phyloP scores from a whole-genome alignment of 2,888 invertebrate species.

The Hydrotaea cyrtoneurina region DNA sequence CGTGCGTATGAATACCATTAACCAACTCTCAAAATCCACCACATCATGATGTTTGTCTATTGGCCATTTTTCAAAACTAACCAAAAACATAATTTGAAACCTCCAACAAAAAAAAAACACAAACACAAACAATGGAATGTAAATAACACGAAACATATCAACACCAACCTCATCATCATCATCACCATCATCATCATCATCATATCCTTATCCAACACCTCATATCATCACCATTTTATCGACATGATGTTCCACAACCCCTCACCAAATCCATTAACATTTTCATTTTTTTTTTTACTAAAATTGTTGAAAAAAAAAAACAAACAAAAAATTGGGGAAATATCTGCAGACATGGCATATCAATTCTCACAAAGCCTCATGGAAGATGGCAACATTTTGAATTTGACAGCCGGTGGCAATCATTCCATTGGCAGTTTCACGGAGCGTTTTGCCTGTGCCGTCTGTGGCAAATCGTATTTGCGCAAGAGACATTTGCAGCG shows the following conservation, averaged over 20 bases:
- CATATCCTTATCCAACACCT: no score
- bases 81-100: constrained; percentile 22
- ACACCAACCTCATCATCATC: background rate
- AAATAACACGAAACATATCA: constrained; percentile 26
- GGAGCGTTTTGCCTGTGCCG: constrained; percentile 82
- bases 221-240: background rate
- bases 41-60: constrained; percentile 56
- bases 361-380: constrained; percentile 39
- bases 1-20: constrained; percentile 52
- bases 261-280: background rate
- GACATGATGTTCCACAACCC: background rate
- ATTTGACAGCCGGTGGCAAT: constrained; percentile 40
- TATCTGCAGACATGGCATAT: constrained; percentile 37
- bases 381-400: constrained; percentile 33
- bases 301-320: no score
- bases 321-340: constrained; percentile 9
- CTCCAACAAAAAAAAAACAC: background rate
- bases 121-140: constrained; percentile 5
- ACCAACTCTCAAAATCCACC: constrained; percentile 44
- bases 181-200: constrained; percentile 5
- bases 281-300: background rate
- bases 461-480: constrained; percentile 83
- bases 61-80: constrained; percentile 36
- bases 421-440: constrained; percentile 55
- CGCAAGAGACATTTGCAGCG: constrained; percentile 84